Percentiles rank a stretch among this genome's conserved stretches.
Conservation (phyloP, 2,797 vertebrate species). For the Paramormyrops hopkinsi region DNA sequence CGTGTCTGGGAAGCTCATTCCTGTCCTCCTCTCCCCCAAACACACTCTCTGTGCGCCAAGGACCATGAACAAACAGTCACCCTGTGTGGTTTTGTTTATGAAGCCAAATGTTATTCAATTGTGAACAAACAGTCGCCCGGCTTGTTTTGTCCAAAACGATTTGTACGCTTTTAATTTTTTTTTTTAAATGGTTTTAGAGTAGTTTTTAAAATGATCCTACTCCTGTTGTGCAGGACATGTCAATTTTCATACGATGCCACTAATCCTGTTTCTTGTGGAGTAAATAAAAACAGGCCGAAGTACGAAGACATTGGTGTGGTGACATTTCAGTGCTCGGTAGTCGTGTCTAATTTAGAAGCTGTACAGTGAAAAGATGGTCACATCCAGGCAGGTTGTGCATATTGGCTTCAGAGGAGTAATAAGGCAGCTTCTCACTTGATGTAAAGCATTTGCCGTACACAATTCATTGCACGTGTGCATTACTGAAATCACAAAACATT, state of each 20-base stretch:
- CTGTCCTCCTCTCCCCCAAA: not conserved
- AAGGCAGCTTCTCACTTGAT: not conserved
- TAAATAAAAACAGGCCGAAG: conserved; percentile 17
- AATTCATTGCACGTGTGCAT: not conserved
- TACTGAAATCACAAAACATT: not conserved
- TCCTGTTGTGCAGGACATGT: conserved; percentile 27
- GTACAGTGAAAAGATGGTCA: not conserved
- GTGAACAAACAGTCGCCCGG: not conserved
- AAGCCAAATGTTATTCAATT: not conserved
- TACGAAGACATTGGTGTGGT: not conserved
- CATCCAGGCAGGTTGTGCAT: not conserved
- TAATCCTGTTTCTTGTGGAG: not conserved
- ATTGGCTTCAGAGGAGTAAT: not conserved
- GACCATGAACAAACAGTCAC: not conserved
- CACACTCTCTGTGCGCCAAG: not conserved
- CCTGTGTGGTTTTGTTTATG: not conserved
- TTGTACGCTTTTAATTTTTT: not conserved
- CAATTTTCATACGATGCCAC: not conserved
- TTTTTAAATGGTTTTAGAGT: not conserved
- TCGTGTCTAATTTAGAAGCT: not conserved
- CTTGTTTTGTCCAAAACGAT: not conserved
- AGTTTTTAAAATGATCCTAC: conserved; percentile 18
- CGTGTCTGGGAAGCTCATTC: not conserved
- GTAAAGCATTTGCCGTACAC: not conserved
- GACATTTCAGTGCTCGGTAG: not conserved